Conservation (phyloP, 2,888 invertebrate genomes). For the Callyntrura guangdongensis region DNA sequence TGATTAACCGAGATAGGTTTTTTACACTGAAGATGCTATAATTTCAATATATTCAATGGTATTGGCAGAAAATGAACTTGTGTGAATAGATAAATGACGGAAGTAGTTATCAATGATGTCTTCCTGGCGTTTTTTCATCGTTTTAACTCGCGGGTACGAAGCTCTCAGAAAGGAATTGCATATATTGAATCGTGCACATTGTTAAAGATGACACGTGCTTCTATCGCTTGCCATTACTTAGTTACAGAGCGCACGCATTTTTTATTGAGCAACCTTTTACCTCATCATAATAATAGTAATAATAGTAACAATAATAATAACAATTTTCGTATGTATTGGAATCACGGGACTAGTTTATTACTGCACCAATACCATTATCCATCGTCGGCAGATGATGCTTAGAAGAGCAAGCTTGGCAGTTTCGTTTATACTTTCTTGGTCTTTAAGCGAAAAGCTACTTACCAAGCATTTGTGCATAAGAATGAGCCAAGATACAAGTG, state of each 20-base stretch:
- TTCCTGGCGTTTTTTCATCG: conserved; percentile 24
- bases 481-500: neutral
- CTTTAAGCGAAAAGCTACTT: no score
- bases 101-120: conserved; percentile 51
- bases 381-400: neutral
- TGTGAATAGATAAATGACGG: conserved; percentile 4
- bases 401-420: neutral
- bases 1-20: no score
- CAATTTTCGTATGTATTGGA: neutral
- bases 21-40: no score
- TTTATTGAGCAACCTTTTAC: conserved; percentile 26
- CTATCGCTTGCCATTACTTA: neutral
- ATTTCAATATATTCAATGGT: no score
- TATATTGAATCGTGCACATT: neutral
- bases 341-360: conserved; percentile 12
- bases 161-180: conserved; percentile 2
- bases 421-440: neutral
- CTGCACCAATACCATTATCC: conserved; percentile 27
- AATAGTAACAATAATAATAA: neutral
- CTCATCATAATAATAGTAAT: neutral
- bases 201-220: conserved; percentile 8
- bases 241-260: neutral
- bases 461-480: neutral
- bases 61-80: neutral
- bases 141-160: no score